These are phyloP conservation scores for Itoplectis maculator DNA, from an alignment of 2,888 invertebrate genomes.

Conservation along the genomic window DNA sequence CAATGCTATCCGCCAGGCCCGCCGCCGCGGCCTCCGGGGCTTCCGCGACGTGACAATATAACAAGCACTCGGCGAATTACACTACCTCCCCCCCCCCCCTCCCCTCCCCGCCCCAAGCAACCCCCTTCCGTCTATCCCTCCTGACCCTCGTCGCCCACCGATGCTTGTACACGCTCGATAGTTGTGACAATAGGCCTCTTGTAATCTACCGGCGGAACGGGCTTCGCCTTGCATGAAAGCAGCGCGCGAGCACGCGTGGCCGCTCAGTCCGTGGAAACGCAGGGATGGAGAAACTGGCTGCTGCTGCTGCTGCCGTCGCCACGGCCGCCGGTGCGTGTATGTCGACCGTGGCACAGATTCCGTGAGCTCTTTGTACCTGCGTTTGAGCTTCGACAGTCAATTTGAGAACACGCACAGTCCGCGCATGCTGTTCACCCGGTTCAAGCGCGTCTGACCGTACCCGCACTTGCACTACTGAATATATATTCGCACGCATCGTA, in stretches of 20 bases:
- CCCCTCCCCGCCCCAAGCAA: too few relatives aligned
- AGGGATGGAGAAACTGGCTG: conserved; percentile 21
- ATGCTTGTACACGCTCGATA: conserved; percentile 44
- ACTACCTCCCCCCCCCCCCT: conserved; percentile 26
- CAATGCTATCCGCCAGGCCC: conserved; percentile 45
- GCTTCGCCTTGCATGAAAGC: conserved; percentile 39
- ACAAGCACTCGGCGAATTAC: conserved; percentile 55
- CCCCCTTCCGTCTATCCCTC: too few relatives aligned
- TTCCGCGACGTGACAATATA: conserved; percentile 53
- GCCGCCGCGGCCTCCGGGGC: conserved; percentile 22
- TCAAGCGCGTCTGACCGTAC: conserved; percentile 18
- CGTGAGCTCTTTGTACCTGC: conserved; percentile 37
- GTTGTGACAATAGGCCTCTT: conserved; percentile 59
- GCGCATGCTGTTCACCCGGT: background rate
- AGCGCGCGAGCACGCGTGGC: conserved; percentile 22
- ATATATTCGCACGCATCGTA: conserved; percentile 2
- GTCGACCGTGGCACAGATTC: conserved; percentile 34
- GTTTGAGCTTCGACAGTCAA: conserved; percentile 43
- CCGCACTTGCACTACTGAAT: conserved; percentile 17
- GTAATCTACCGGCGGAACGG: conserved; percentile 50
- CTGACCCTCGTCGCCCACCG: too few relatives aligned
- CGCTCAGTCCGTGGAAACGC: conserved; percentile 5
- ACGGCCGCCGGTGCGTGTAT: too few relatives aligned
- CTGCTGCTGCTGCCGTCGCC: background rate
- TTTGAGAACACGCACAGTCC: conserved; percentile 32